Percentiles rank a stretch among this genome's conserved stretches.
Conservation (phyloP, 2,113 vertebrate genomes). For the Plotosus lineatus region DNA sequence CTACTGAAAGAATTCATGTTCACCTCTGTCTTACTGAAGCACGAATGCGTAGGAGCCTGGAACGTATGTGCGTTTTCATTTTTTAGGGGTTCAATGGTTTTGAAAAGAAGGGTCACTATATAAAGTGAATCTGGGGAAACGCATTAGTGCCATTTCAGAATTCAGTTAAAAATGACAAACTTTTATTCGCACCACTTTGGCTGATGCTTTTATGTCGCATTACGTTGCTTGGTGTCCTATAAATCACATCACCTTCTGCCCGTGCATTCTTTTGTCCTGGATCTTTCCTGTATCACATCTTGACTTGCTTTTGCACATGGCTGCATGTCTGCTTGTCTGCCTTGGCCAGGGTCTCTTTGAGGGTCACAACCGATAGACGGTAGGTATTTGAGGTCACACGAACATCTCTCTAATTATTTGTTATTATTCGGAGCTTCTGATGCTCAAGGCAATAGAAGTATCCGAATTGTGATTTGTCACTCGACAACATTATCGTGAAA, state of each 20-base stretch:
- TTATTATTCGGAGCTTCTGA: background rate
- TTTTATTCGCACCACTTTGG: background rate
- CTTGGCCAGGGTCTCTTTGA: background rate
- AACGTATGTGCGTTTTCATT: slow-evolving; percentile 30
- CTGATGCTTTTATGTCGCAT: background rate
- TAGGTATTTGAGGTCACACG: background rate
- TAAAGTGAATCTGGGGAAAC: background rate
- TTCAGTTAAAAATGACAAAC: background rate
- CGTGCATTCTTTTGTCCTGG: background rate
- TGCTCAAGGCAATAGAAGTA: background rate
- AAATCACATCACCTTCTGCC: background rate
- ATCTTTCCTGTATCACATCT: background rate
- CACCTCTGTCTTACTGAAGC: background rate
- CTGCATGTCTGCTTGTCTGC: background rate
- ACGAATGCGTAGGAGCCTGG: slow-evolving; percentile 59
- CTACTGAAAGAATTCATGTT: background rate
- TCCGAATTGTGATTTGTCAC: background rate
- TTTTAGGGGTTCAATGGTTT: background rate
- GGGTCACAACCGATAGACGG: slow-evolving; percentile 7
- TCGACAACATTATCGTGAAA: background rate
- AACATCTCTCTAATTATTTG: background rate
- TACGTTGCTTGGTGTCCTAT: background rate
- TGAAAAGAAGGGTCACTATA: background rate
- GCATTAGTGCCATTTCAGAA: background rate
- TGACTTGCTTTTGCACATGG: background rate